Evolutionary conservation across 64 coral and sea anemone species (phyloP), one percentile per base, ranked within the genome.

Genomic region (Actinia equina): DNA sequence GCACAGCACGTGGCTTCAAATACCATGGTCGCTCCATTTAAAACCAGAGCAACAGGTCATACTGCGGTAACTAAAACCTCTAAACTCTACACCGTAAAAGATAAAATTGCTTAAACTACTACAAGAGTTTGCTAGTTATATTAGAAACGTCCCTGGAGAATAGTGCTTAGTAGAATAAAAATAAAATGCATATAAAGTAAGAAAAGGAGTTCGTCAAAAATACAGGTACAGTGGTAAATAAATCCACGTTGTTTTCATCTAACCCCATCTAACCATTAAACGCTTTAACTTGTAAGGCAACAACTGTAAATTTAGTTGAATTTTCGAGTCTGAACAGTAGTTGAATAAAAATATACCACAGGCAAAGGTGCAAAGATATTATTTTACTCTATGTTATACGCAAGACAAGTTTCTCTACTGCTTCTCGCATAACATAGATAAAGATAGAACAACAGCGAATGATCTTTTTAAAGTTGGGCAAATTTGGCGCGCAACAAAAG

Each of bases 401-500:
- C 45, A 22, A 17, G 52, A 22, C 19, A 20, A 12, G 4, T 41
- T 27, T 74, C 26, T 74, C 26, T 74, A 30, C 69, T 6, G 3
- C 10, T 74, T 74, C 27, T 41, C 10, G 8, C 78, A 81, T 17
- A 8, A 42, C 10, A 45, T 7, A 15, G 45, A 80, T 18, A 44
- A 22, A 81, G 69, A 7, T 3, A 52, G 44, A 44, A 49, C 44
- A 52, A 81, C 7, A 52, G 22, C 45, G 12, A 17, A 52, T 37
- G 49, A 52, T 52, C 41, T 20, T 52, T 81, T 81, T 19, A 44
- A 81, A 81, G 49, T 52, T 81, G 44, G 20, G 43, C 44, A 81
- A 52, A 49, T 81, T 81, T 81, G 78, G 90, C 90, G 90, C 86
- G 90, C 84, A 79, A 44, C 54, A 89, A 44, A 27, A 89, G 83